Evolutionary conservation across 1,140 invertebrate species (phyloP).

Genomic region (Gonioctena quinquepunctata): DNA sequence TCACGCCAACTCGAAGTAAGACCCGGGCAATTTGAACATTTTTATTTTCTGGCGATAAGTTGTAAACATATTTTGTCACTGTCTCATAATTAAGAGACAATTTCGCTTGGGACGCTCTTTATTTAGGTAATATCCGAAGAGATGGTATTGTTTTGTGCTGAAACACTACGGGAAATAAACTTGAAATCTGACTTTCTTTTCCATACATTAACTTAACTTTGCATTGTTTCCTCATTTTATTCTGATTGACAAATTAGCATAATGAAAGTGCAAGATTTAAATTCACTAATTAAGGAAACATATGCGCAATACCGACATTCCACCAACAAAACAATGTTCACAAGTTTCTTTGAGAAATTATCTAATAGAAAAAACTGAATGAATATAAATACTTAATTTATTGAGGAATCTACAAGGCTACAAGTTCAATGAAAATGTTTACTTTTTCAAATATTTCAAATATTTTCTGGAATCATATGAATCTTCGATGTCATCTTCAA

Average conservation of each 20-base stretch:
- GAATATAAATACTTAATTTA: too few relatives aligned
- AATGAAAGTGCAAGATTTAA: conserved; percentile 34
- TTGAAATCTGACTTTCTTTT: conserved; percentile 35
- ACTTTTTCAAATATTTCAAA: conserved; percentile 72
- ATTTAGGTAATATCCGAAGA: too few relatives aligned
- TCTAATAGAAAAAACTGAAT: background rate
- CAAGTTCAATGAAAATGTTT: conserved; percentile 29
- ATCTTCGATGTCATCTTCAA: conserved; percentile 77
- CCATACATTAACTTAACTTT: conserved; percentile 16
- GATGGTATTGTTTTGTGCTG: too few relatives aligned
- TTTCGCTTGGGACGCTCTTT: too few relatives aligned
- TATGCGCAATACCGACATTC: too few relatives aligned
- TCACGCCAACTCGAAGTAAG: background rate
- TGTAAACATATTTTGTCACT: too few relatives aligned
- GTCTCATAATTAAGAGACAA: too few relatives aligned
- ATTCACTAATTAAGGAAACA: background rate
- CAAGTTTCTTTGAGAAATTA: background rate
- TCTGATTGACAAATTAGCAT: conserved; percentile 30
- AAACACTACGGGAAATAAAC: too few relatives aligned
- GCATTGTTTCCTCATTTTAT: conserved; percentile 24
- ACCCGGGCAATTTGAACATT: background rate
- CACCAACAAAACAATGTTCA: background rate
- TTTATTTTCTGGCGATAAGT: too few relatives aligned
- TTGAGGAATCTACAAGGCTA: too few relatives aligned
- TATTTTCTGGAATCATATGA: conserved; percentile 79